These are phyloP conservation scores for Octonoba sinensis DNA, from an alignment of 2,888 invertebrate genomes.

Conservation along the genomic window DNA sequence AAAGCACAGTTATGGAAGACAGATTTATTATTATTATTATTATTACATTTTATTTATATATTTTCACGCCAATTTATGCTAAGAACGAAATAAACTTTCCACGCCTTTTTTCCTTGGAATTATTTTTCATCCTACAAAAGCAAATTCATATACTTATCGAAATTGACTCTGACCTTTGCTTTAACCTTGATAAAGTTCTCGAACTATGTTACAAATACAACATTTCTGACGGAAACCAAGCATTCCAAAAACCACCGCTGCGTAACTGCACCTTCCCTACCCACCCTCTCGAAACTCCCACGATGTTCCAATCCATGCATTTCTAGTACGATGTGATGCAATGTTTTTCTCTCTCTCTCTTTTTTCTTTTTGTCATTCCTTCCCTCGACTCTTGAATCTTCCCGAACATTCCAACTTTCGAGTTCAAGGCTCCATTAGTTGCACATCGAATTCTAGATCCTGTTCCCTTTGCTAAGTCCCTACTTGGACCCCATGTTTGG, in stretches of 20 bases:
- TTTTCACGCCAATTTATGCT: too few species aligned
- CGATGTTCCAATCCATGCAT: slow-evolving; percentile 18
- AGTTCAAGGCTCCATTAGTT: slow-evolving; percentile 61
- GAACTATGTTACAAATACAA: too few species aligned
- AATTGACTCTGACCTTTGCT: too few species aligned
- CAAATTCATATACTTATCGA: too few species aligned
- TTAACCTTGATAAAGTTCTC: too few species aligned
- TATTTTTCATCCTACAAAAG: too few species aligned
- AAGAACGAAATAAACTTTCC: too few species aligned
- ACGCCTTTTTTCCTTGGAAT: too few species aligned
- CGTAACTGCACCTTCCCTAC: slow-evolving; percentile 24
- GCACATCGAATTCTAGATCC: slow-evolving; percentile 48
- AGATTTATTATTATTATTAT: too few species aligned
- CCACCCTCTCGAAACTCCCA: slow-evolving; percentile 11
- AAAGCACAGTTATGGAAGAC: too few species aligned
- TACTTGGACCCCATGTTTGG: not conserved
- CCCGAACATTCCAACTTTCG: slow-evolving; percentile 33
- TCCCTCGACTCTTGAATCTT: not conserved
- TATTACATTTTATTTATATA: too few species aligned
- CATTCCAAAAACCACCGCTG: not conserved
- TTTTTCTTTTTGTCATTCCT: not conserved
- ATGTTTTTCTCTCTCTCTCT: not conserved
- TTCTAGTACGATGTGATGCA: not conserved
- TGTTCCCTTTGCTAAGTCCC: slow-evolving; percentile 33
- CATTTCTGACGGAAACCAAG: too few species aligned